phyloP scores from a whole-genome alignment of 2,888 invertebrate genomes.

The Pherbina coryleti region DNA sequence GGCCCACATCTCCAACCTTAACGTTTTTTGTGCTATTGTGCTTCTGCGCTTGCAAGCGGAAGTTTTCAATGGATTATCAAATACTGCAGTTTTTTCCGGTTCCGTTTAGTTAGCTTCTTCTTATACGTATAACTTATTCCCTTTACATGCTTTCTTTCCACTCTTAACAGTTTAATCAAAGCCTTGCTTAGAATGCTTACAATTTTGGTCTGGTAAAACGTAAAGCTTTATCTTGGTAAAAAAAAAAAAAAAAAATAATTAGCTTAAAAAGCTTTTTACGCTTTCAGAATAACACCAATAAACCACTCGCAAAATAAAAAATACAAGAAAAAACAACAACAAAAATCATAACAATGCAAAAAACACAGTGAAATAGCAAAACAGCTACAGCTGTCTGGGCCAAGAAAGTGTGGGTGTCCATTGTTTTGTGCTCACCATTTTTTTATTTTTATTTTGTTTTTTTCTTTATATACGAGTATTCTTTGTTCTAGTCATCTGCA shows the following conservation, averaged over 20 bases:
- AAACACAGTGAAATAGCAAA: background rate
- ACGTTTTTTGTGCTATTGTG: background rate
- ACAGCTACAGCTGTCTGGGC: background rate
- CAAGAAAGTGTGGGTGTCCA: slow-evolving; percentile 18
- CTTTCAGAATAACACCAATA: no score
- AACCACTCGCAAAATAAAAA: background rate
- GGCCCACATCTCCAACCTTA: background rate
- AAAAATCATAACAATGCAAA: background rate
- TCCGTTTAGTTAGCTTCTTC: background rate
- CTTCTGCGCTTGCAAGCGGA: background rate
- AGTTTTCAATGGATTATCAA: background rate
- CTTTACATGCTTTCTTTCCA: no score
- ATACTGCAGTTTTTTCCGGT: background rate
- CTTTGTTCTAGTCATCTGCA: background rate
- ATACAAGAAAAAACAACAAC: background rate
- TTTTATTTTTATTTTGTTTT: background rate
- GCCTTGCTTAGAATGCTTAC: no score
- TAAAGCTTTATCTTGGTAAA: no score
- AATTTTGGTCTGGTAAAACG: no score
- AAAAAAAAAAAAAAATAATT: no score
- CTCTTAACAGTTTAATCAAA: no score
- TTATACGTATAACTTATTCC: no score
- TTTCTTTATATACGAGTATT: background rate
- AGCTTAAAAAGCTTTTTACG: no score
- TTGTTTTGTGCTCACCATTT: background rate